Percentiles rank a stretch among this genome's conserved stretches.
Conservation (phyloP, 1,140 invertebrate species). For the Rhynchophorus ferrugineus region DNA sequence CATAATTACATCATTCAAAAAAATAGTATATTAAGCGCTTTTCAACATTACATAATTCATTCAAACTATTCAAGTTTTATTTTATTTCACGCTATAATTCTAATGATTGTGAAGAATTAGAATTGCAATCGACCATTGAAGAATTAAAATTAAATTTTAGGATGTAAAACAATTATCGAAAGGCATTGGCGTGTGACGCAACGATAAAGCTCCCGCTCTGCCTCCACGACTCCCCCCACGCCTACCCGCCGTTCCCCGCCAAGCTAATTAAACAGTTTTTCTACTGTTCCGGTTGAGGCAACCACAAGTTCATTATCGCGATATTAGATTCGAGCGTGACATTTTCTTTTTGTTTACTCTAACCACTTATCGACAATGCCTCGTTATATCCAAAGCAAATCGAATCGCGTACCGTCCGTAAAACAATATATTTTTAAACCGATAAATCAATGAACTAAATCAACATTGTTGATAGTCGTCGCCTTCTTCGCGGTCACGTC, state of each 20-base stretch:
- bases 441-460: conserved; percentile 36
- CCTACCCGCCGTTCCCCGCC: no score
- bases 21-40: no score
- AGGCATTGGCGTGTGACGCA: conserved; percentile 30
- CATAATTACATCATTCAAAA: no score
- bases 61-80: no score
- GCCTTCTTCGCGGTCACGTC: no score
- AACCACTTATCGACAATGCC: conserved; percentile 33
- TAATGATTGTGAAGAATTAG: no score
- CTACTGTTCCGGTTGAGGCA: conserved; percentile 31
- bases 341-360: conserved; percentile 27
- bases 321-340: conserved; percentile 32
- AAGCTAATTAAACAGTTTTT: conserved; percentile 39
- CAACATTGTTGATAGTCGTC: conserved; percentile 17
- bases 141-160: conserved; percentile 14
- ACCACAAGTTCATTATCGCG: conserved; percentile 37
- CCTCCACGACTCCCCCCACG: no score
- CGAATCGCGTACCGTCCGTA: conserved; percentile 24
- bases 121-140: background rate
- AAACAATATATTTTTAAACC: conserved; percentile 34
- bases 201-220: conserved; percentile 30
- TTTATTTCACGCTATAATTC: no score
- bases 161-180: conserved; percentile 13
- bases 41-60: no score
- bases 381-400: conserved; percentile 35